Evolutionary conservation across 1,140 invertebrate species (phyloP).

Genomic region (Harpegnathos saltator): DNA sequence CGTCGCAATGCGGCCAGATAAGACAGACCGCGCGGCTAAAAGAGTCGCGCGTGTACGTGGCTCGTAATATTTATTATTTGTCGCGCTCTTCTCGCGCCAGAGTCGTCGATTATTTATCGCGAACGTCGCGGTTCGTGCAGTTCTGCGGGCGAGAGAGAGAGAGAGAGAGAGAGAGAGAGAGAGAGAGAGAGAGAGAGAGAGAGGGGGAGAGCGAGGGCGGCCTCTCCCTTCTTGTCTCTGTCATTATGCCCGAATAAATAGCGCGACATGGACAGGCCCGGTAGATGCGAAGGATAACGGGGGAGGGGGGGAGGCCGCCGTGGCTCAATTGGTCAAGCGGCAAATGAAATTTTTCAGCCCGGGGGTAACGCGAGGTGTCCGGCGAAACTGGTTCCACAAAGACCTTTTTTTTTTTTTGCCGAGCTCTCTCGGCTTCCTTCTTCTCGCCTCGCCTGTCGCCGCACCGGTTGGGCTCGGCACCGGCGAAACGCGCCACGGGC

Average conservation of each 20-base stretch:
- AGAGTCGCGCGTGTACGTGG: not conserved
- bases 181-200: too few species aligned
- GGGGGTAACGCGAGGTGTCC: conserved; percentile 29
- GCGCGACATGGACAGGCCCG: not conserved
- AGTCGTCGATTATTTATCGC: conserved; percentile 22
- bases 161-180: too few species aligned
- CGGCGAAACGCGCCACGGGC: not conserved
- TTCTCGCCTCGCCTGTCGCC: conserved; percentile 23
- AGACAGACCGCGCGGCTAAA: conserved; percentile 6
- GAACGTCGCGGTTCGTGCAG: not conserved
- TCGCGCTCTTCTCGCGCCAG: not conserved
- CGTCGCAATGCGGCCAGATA: not conserved
- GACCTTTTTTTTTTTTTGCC: conserved; percentile 66
- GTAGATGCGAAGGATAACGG: not conserved
- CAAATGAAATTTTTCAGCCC: conserved; percentile 64
- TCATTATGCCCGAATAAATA: conserved; percentile 47
- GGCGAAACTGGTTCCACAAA: conserved; percentile 69
- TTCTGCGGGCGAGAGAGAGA: too few species aligned
- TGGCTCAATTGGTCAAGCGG: conserved; percentile 63
- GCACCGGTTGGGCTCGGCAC: not conserved
- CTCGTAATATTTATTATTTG: not conserved
- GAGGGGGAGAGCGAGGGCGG: too few species aligned
- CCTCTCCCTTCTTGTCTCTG: conserved; percentile 18
- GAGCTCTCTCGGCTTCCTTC: conserved; percentile 42
- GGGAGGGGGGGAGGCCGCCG: not conserved